These are phyloP conservation scores for Tyrophagus putrescentiae DNA, from an alignment of 1,140 invertebrate species.

Conservation along the genomic window DNA sequence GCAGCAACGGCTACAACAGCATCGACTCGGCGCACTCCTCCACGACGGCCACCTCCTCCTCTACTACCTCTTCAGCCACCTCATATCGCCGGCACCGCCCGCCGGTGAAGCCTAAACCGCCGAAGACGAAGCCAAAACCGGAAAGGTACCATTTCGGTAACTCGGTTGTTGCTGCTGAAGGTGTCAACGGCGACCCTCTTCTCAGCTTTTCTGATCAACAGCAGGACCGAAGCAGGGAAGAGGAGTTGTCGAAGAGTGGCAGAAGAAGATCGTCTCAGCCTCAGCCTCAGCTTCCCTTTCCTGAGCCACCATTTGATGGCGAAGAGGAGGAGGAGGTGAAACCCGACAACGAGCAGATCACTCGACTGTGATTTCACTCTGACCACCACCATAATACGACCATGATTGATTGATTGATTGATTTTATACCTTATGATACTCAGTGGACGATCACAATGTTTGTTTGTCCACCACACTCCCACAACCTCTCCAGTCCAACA, in stretches of 20 bases:
- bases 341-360: no score
- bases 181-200: background rate
- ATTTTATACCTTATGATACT: no score
- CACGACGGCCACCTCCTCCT: background rate
- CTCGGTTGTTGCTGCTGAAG: no score
- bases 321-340: conserved; percentile 1
- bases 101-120: no score
- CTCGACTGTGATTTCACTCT: conserved; percentile 2
- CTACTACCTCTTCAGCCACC: background rate
- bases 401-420: no score
- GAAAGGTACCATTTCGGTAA: conserved; percentile 3
- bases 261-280: background rate
- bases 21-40: background rate
- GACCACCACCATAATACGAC: no score
- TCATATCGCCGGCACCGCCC: no score
- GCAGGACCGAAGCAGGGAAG: background rate
- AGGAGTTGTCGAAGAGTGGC: background rate
- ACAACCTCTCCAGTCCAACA: no score
- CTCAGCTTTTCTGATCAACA: background rate
- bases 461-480: no score
- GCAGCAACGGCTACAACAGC: background rate
- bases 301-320: background rate
- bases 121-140: background rate
- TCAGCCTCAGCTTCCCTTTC: background rate
- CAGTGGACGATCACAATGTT: no score